A percentile compares a stretch with the other conserved stretches of the same genome.
Evolutionary conservation across 1,140 invertebrate species (phyloP).

Genomic region (Manduca sexta): DNA sequence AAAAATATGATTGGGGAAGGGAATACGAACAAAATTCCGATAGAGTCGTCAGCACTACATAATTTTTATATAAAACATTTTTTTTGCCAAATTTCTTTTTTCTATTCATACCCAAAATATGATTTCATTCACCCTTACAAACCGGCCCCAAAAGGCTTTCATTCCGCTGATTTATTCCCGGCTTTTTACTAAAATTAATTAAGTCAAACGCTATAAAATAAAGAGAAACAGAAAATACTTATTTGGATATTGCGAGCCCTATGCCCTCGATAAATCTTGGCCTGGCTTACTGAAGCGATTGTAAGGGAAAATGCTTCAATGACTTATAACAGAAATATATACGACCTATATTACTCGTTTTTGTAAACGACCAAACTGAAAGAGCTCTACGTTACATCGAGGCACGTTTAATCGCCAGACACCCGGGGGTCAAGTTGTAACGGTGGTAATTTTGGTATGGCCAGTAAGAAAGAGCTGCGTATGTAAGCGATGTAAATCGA

Average conservation of each 20-base stretch:
- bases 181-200: slow-evolving; percentile 4
- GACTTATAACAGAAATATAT: slow-evolving; percentile 66
- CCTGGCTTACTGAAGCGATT: slow-evolving; percentile 47
- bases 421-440: slow-evolving; percentile 24
- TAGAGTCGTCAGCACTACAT: too few relatives aligned
- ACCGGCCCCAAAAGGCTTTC: not conserved
- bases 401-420: slow-evolving; percentile 7
- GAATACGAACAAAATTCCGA: too few relatives aligned
- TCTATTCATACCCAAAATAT: slow-evolving; percentile 5
- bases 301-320: slow-evolving; percentile 45
- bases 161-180: not conserved
- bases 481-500: slow-evolving; percentile 6
- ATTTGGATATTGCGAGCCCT: slow-evolving; percentile 13
- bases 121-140: not conserved
- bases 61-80: too few relatives aligned
- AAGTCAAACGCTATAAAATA: not conserved
- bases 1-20: too few relatives aligned
- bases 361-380: slow-evolving; percentile 18
- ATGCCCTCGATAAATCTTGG: slow-evolving; percentile 39
- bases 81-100: not conserved
- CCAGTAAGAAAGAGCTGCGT: slow-evolving; percentile 22
- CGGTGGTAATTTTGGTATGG: slow-evolving; percentile 28
- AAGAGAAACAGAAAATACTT: slow-evolving; percentile 8
- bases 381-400: slow-evolving; percentile 19
- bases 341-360: slow-evolving; percentile 54